phyloP scores from a whole-genome alignment of 2,797 vertebrate species.

The Gorsachius magnificus region DNA sequence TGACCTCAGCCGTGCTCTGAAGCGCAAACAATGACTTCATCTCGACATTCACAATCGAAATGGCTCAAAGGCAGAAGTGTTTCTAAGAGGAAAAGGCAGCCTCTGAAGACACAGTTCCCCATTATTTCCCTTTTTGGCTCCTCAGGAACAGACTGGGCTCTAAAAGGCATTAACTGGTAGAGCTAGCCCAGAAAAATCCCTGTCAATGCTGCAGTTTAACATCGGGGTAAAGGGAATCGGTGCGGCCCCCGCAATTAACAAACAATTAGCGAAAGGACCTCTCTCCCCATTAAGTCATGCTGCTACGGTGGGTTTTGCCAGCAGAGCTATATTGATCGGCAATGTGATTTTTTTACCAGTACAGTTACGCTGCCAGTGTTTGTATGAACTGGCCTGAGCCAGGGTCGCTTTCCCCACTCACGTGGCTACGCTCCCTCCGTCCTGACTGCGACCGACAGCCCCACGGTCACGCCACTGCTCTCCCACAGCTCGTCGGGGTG shows the following conservation, averaged over 20 bases:
- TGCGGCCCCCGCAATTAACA: not conserved
- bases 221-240: not conserved
- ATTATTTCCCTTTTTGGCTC: not conserved
- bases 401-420: not conserved
- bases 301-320: not conserved
- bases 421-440: not conserved
- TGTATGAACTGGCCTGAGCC: not conserved
- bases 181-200: not conserved
- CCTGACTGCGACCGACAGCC: not conserved
- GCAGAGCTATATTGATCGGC: not conserved
- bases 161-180: not conserved
- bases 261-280: not conserved
- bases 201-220: not conserved
- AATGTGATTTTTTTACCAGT: not conserved
- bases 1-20: not conserved
- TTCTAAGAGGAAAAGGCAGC: not conserved
- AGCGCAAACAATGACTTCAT: not conserved
- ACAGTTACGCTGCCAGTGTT: not conserved
- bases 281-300: not conserved
- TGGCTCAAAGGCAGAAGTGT: not conserved
- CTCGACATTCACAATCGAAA: not conserved
- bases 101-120: not conserved
- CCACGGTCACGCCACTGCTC: rapidly evolving
- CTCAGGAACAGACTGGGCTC: not conserved
- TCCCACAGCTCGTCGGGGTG: not conserved